Conservation (phyloP, 2,113 vertebrate genomes). For the Oncorhynchus gorbuscha region DNA sequence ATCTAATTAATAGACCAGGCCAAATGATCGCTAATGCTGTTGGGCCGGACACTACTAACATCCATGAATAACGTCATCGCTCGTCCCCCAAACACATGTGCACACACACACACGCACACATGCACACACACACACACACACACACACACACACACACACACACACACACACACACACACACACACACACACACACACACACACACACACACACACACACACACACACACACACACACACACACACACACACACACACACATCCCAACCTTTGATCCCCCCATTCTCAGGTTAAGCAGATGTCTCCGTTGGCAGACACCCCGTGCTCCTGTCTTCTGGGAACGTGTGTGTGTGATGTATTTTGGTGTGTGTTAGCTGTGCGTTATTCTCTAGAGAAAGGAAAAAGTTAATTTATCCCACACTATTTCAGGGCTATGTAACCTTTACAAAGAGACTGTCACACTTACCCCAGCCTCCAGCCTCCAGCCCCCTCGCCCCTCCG, state of each 20-base stretch:
- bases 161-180: neutral
- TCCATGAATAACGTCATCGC: no score
- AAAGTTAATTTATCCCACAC: conserved; percentile 22
- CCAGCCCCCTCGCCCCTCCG: neutral
- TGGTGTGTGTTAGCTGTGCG: neutral
- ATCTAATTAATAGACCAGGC: conserved; percentile 30
- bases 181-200: neutral
- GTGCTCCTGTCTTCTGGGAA: neutral
- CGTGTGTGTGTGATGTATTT: neutral
- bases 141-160: neutral
- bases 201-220: neutral
- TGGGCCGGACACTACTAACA: neutral
- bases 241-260: neutral
- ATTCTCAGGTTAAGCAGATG: conserved; percentile 10
- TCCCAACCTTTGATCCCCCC: neutral
- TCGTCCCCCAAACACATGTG: no score
- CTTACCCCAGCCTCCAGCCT: neutral
- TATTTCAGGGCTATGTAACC: neutral
- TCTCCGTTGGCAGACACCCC: neutral
- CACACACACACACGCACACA: neutral
- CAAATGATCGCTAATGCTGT: neutral
- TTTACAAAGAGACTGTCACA: neutral
- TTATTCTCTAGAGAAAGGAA: neutral
- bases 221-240: neutral
- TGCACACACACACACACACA: neutral